Conservation (phyloP, 2,888 invertebrate species). For the Pogonocherus hispidulus region DNA sequence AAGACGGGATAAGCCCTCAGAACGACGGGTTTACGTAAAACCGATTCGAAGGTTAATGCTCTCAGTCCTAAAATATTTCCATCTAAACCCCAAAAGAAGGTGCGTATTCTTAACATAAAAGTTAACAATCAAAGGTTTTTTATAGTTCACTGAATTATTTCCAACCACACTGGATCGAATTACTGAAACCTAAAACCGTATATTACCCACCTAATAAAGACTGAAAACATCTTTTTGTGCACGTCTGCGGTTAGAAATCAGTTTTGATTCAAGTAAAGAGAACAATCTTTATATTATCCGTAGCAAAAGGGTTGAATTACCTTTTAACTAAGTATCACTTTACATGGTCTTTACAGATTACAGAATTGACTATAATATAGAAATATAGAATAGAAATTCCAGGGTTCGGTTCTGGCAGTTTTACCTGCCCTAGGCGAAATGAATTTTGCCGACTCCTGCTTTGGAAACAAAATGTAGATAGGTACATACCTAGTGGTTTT, state of each 20-base stretch:
- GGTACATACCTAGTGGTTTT: no score
- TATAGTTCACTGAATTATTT: constrained; percentile 10
- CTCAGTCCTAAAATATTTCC: constrained; percentile 23
- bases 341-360: no score
- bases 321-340: no score
- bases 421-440: no score
- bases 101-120: constrained; percentile 9
- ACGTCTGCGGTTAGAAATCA: constrained; percentile 9
- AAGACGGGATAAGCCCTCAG: constrained; percentile 1
- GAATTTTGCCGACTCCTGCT: no score
- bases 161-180: constrained; percentile 4
- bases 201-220: constrained; percentile 14
- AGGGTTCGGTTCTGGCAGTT: no score
- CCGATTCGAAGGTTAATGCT: constrained; percentile 26
- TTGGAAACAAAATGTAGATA: no score
- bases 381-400: no score
- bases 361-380: no score
- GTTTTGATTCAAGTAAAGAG: constrained; percentile 1
- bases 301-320: constrained; percentile 1
- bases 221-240: not conserved
- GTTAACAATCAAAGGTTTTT: constrained; percentile 24
- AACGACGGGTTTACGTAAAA: constrained; percentile 5
- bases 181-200: constrained; percentile 18
- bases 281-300: constrained; percentile 9
- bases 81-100: constrained; percentile 16